Conservation (phyloP, 1,140 invertebrate genomes). For the Drosophila tropicalis region DNA sequence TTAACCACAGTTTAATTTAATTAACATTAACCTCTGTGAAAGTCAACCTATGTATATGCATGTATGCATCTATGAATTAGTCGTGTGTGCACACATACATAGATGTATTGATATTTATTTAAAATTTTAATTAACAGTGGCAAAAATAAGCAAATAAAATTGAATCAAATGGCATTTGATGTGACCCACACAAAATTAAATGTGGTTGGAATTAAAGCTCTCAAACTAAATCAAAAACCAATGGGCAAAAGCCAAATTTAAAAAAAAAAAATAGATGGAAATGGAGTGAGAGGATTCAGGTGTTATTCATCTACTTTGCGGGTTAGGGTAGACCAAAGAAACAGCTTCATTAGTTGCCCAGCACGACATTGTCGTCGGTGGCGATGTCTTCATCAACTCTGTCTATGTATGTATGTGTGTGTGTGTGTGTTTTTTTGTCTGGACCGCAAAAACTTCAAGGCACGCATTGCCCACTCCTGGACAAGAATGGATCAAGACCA, state of each 20-base stretch:
- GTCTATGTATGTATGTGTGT: neutral
- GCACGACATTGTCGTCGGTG: slow-evolving; percentile 52
- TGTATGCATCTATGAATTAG: slow-evolving; percentile 35
- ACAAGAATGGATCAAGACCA: neutral
- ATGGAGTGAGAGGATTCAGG: slow-evolving; percentile 22
- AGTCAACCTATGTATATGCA: neutral
- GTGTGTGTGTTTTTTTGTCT: slow-evolving; percentile 26
- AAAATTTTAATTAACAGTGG: slow-evolving; percentile 48
- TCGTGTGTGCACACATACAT: neutral
- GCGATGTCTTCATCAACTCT: slow-evolving; percentile 16
- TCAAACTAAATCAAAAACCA: no score
- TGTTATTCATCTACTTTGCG: slow-evolving; percentile 23
- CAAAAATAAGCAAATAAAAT: neutral
- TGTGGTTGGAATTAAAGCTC: neutral
- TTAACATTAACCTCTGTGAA: slow-evolving; percentile 15
- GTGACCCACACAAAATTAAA: neutral
- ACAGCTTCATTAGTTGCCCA: slow-evolving; percentile 72
- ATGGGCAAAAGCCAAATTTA: neutral
- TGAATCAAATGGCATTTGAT: slow-evolving; percentile 5
- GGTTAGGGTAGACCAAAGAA: slow-evolving; percentile 33
- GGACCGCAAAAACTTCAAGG: slow-evolving; percentile 67
- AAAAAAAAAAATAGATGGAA: neutral
- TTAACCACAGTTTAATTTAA: slow-evolving; percentile 20
- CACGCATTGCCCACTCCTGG: slow-evolving; percentile 59
- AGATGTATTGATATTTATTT: slow-evolving; percentile 50